Conservation (phyloP, 2,797 vertebrate genomes). For the Thunnus albacares region DNA sequence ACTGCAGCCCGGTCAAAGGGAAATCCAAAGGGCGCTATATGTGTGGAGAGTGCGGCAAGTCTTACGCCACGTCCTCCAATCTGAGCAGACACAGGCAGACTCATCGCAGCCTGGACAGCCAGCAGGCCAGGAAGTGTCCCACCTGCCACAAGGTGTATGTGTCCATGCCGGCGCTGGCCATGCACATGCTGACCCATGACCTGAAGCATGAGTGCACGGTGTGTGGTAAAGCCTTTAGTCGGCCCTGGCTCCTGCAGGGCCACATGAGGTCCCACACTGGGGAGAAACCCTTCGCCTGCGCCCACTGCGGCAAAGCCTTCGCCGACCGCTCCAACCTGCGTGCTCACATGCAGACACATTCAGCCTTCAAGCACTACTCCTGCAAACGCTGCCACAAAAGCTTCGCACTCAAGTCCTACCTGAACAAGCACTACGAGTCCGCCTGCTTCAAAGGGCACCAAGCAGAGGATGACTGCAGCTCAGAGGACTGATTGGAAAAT, state of each 20-base stretch:
- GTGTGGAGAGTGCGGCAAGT: constrained; percentile 75
- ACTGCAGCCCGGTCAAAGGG: constrained; percentile 45
- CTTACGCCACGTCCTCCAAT: constrained; percentile 78
- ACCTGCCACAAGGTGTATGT: constrained; percentile 92
- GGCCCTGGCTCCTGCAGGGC: constrained; percentile 94
- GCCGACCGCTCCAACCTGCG: constrained; percentile 94
- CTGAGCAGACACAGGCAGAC: constrained; percentile 82
- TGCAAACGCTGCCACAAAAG: constrained; percentile 93
- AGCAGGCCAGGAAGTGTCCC: constrained; percentile 86
- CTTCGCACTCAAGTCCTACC: constrained; percentile 95
- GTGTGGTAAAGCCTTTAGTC: constrained; percentile 93
- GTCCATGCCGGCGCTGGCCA: constrained; percentile 95
- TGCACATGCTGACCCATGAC: constrained; percentile 95
- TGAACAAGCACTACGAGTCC: constrained; percentile 96
- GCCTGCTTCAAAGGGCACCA: constrained; percentile 90
- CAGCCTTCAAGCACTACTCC: constrained; percentile 93
- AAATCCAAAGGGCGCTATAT: constrained; percentile 61
- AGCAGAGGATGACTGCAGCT: constrained; percentile 75
- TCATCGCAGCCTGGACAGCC: constrained; percentile 78
- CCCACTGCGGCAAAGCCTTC: constrained; percentile 93
- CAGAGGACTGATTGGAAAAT: constrained; percentile 61
- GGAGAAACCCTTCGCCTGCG: constrained; percentile 93
- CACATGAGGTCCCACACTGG: constrained; percentile 94
- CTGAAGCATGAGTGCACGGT: constrained; percentile 92
- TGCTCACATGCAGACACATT: constrained; percentile 96